Conservation (phyloP, 2,888 invertebrate genomes). For the Malachius bipustulatus region DNA sequence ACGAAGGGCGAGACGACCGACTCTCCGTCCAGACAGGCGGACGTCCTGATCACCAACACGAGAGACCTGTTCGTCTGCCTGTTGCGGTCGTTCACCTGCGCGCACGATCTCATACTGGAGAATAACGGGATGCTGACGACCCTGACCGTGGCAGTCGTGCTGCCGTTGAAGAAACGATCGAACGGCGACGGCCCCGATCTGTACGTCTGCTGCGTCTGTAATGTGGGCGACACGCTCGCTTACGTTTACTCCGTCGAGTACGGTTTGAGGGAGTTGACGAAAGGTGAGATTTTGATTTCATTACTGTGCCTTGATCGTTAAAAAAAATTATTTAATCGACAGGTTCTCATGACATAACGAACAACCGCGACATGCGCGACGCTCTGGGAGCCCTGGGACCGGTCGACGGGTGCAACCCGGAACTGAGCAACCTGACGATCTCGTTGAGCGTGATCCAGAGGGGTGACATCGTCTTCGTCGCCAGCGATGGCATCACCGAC, state of each 20-base stretch:
- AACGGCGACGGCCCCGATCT: conserved; percentile 30
- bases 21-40: conserved; percentile 13
- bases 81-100: conserved; percentile 69
- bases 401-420: conserved; percentile 73
- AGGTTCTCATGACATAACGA: conserved; percentile 73
- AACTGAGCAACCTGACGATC: conserved; percentile 75
- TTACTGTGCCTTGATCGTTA: conserved; percentile 5
- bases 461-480: conserved; percentile 75
- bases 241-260: conserved; percentile 64
- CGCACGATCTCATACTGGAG: conserved; percentile 72
- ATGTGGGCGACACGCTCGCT: conserved; percentile 82
- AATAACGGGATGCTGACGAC: conserved; percentile 76
- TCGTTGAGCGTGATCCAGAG: conserved; percentile 67
- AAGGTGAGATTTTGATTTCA: conserved; percentile 37
- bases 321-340: conserved; percentile 5
- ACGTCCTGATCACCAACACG: conserved; percentile 37
- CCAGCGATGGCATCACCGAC: conserved; percentile 83
- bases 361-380: conserved; percentile 78
- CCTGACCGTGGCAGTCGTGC: conserved; percentile 65
- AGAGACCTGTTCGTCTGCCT: conserved; percentile 67
- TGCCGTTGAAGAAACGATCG: conserved; percentile 41
- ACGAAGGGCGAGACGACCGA: conserved; percentile 23
- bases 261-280: conserved; percentile 76
- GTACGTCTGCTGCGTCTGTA: conserved; percentile 71
- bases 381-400: conserved; percentile 81